Conservation (phyloP, 2,113 vertebrate genomes). For the Vulpes lagopus region DNA sequence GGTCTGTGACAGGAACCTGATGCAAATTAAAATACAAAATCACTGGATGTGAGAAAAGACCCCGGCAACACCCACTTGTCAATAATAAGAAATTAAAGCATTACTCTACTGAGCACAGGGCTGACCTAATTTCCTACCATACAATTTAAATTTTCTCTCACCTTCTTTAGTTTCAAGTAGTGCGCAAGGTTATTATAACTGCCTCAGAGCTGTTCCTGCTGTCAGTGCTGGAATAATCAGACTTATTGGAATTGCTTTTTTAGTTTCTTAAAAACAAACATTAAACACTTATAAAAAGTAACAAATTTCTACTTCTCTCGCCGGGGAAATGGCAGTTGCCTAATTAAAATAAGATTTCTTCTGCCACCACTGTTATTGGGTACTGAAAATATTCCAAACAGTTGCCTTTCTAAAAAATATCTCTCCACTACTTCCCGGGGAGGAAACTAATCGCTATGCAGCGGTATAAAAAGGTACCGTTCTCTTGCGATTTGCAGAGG, state of each 20-base stretch:
- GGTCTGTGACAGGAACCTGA: slow-evolving; percentile 58
- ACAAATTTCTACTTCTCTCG: slow-evolving; percentile 70
- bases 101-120: slow-evolving; percentile 65
- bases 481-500: slow-evolving; percentile 78
- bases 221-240: slow-evolving; percentile 82
- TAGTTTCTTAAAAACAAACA: slow-evolving; percentile 80
- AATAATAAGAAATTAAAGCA: slow-evolving; percentile 78
- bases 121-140: slow-evolving; percentile 78
- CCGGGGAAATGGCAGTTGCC: slow-evolving; percentile 71
- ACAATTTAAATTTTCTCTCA: slow-evolving; percentile 78
- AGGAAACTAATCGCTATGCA: slow-evolving; percentile 72
- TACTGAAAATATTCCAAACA: slow-evolving; percentile 76
- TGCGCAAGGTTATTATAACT: slow-evolving; percentile 82
- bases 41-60: slow-evolving; percentile 68
- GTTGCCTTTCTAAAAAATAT: slow-evolving; percentile 72
- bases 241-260: slow-evolving; percentile 74
- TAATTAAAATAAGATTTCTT: slow-evolving; percentile 82
- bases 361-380: slow-evolving; percentile 69
- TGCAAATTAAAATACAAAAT: slow-evolving; percentile 76
- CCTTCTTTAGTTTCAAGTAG: slow-evolving; percentile 79
- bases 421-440: slow-evolving; percentile 73
- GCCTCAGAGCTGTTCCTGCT: slow-evolving; percentile 75
- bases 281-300: slow-evolving; percentile 78
- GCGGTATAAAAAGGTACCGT: slow-evolving; percentile 76
- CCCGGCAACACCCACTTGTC: slow-evolving; percentile 41